Percentiles rank a stretch among this genome's conserved stretches.
These are phyloP conservation scores for Nymphicus hollandicus DNA, from an alignment of 2,113 vertebrate genomes.

Conservation along the genomic window DNA sequence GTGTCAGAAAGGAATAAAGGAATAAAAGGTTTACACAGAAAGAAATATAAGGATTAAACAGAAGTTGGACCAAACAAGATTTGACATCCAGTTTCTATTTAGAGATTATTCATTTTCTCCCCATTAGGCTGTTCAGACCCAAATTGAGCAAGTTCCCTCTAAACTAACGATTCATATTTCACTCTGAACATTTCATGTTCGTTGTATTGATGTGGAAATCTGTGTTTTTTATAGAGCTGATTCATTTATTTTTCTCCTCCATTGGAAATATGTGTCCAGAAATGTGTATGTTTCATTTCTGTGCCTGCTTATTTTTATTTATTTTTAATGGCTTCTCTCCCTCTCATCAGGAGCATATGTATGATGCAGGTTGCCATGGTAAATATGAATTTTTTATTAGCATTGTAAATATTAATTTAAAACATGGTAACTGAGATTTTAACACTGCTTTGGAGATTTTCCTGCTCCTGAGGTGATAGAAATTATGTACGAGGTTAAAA, in stretches of 20 bases:
- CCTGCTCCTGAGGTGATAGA: background rate
- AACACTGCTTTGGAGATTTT: background rate
- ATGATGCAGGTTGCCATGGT: conserved; percentile 4
- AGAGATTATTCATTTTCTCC: background rate
- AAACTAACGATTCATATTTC: background rate
- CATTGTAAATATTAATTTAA: conserved; percentile 27
- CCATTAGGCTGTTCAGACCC: background rate
- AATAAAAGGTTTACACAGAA: background rate
- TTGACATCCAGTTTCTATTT: background rate
- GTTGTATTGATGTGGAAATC: background rate
- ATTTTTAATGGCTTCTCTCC: background rate
- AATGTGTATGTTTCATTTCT: background rate
- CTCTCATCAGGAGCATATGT: background rate
- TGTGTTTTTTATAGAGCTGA: background rate
- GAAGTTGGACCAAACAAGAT: background rate
- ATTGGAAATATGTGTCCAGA: background rate
- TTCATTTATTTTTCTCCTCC: background rate
- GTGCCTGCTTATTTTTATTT: conserved; percentile 5
- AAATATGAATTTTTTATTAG: conserved; percentile 43
- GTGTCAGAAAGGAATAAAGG: background rate
- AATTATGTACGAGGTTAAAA: conserved; percentile 6
- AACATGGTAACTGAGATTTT: background rate
- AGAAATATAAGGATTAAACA: background rate
- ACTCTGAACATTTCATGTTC: background rate
- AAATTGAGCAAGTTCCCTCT: background rate